Base-by-base conservation (phyloP, 2,113 vertebrate genomes). In the Axis porcinus region DNA sequence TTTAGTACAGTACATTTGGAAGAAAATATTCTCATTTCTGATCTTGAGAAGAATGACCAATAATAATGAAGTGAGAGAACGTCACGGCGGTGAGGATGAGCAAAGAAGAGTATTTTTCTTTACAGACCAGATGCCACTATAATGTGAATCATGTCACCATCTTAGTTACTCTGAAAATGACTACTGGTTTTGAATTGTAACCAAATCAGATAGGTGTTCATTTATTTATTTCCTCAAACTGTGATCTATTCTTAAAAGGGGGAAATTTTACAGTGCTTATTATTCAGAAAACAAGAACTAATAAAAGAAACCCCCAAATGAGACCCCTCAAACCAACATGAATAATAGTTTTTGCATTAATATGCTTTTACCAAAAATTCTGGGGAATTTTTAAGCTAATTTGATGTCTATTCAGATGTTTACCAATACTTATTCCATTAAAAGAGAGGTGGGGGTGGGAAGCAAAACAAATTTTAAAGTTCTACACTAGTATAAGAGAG, bases 21-120 rank as follows among this genome's bases (percentile, higher is more conserved):
- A 91, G 99, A 99, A 98, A 99, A 99, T 60, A 99, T 99, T 95
- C 99, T 99, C 84, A 99, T 99, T 98, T 99, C 99, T 82, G 99
- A 99, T 92, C 98, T 99, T 97, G 99, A 99, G 89, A 98, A 98
- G 97, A 99, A 98, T 45, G 97, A 98, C 11, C 98, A 98, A 76
- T 99, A 99, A 97, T 99, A 99, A 86, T 78, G 40, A 36, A 67
- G 91, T 25, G 6, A 6, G 45, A 95, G 10, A n/a, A 94, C 8
- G 54, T 9, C 17, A 50, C 13, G 86, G 23, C 0, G 0, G 11
- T 78, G 36, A 62, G 0, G 0, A 95, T 88, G 36, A 30, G 0
- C 60, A 5, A 90, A 95, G 78, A 58, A 95, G 19, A 74, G 7
- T 28, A 6, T 45, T 85, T 96, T 78, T n/a, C 79, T 89, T 95